Evolutionary conservation across 2,113 vertebrate genomes (phyloP).

Genomic region (Oreochromis aureus): DNA sequence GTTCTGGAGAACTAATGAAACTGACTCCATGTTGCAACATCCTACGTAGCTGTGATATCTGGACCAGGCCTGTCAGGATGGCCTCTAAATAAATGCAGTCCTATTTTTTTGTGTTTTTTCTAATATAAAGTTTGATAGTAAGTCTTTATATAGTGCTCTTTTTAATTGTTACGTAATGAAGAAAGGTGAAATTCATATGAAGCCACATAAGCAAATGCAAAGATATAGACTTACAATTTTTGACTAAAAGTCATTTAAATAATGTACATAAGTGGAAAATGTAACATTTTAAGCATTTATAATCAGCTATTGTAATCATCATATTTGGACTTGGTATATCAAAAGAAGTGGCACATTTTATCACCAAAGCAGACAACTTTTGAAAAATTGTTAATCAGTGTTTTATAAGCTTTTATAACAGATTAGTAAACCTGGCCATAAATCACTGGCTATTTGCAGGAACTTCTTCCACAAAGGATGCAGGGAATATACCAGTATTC

Average conservation of each 20-base stretch:
- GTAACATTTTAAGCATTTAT: not conserved
- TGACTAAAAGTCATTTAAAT: not conserved
- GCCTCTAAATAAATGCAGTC: not conserved
- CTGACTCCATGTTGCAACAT: not conserved
- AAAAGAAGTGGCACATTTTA: not conserved
- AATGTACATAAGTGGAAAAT: not conserved
- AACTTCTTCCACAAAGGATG: conserved; percentile 72
- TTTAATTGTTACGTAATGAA: not conserved
- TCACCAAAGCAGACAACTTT: not conserved
- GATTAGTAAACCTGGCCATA: not conserved
- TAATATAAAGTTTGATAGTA: not conserved
- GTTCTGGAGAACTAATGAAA: not conserved
- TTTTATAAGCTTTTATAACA: not conserved
- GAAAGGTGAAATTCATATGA: not conserved
- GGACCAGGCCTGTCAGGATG: not conserved
- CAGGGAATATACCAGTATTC: conserved; percentile 88
- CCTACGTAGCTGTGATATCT: not conserved
- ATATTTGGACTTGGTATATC: not conserved
- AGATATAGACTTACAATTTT: not conserved
- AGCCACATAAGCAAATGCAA: not conserved
- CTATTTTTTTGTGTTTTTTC: not conserved
- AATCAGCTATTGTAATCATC: not conserved
- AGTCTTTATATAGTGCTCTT: not conserved
- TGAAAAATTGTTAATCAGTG: not conserved
- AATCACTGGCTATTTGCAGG: not conserved